A percentile compares a stretch with the other conserved stretches of the same genome.
Evolutionary conservation across 2,113 vertebrate species (phyloP).

Genomic region (Lynx canadensis): DNA sequence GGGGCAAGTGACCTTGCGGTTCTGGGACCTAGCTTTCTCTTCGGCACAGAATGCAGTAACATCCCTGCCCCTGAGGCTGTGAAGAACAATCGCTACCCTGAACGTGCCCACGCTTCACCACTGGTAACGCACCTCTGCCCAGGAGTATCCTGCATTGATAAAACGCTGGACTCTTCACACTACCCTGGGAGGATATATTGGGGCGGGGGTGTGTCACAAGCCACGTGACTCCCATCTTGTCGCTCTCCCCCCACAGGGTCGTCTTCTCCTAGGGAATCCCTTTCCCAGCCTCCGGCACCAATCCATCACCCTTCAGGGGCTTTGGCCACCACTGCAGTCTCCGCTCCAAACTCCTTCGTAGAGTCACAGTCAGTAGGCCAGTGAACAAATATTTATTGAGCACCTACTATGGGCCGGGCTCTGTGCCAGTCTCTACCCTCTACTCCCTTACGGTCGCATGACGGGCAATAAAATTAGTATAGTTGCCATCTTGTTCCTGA

Average conservation of each 20-base stretch:
- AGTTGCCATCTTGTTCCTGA: not conserved
- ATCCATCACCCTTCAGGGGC: not conserved
- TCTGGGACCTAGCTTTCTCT: not conserved
- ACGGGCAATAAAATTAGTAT: not conserved
- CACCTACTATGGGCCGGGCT: not conserved
- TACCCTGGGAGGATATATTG: not conserved
- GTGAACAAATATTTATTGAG: not conserved
- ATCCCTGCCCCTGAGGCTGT: not conserved
- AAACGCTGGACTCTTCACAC: not conserved
- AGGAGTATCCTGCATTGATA: not conserved
- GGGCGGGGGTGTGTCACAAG: no score
- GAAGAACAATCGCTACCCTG: not conserved
- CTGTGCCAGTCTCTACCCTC: not conserved
- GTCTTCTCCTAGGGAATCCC: not conserved
- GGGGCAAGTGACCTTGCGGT: not conserved
- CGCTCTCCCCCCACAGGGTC: fast-evolving
- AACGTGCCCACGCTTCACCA: fast-evolving
- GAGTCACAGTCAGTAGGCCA: not conserved
- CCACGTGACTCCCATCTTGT: not conserved
- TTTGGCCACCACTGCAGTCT: not conserved
- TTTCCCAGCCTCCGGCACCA: not conserved
- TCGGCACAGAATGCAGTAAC: not conserved
- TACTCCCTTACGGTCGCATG: not conserved
- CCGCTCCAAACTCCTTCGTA: not conserved
- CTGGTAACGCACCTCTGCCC: not conserved